These are phyloP conservation scores for Papilio polyxenes DNA, from an alignment of 1,140 invertebrate species.

Conservation along the genomic window DNA sequence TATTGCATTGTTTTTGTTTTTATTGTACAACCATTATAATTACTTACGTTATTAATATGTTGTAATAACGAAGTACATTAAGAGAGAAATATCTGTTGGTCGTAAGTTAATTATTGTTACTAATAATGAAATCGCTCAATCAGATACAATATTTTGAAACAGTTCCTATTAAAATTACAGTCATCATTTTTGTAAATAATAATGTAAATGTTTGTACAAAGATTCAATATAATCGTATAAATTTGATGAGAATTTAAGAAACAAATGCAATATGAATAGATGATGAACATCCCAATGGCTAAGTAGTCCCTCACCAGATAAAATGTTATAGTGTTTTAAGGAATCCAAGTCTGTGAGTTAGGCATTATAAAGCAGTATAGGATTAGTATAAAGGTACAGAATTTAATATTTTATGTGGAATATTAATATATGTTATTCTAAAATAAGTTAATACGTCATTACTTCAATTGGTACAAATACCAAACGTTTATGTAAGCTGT, in stretches of 20 bases:
- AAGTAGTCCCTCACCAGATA: not conserved
- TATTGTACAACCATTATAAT: not conserved
- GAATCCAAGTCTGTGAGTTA: too few species aligned
- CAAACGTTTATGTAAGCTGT: constrained; percentile 11
- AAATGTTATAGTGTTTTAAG: not conserved
- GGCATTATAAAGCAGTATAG: too few species aligned
- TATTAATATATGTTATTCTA: not conserved
- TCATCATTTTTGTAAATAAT: not conserved
- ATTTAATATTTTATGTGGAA: too few species aligned
- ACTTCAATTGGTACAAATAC: constrained; percentile 5
- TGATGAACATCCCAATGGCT: not conserved
- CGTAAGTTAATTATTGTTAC: constrained; percentile 13
- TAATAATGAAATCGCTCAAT: not conserved
- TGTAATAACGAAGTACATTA: not conserved
- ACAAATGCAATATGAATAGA: not conserved
- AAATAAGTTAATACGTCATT: not conserved
- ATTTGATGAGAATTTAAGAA: not conserved
- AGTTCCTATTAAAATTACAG: not conserved
- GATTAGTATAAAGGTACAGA: too few species aligned
- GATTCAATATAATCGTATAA: not conserved
- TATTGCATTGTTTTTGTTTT: not conserved
- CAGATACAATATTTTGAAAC: not conserved
- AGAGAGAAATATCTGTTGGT: not conserved
- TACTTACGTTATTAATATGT: not conserved
- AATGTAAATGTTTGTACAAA: not conserved